Percentiles rank a stretch among this genome's conserved stretches.
Conservation (phyloP, 2,113 vertebrate genomes). For the Eudorcas thomsonii region DNA sequence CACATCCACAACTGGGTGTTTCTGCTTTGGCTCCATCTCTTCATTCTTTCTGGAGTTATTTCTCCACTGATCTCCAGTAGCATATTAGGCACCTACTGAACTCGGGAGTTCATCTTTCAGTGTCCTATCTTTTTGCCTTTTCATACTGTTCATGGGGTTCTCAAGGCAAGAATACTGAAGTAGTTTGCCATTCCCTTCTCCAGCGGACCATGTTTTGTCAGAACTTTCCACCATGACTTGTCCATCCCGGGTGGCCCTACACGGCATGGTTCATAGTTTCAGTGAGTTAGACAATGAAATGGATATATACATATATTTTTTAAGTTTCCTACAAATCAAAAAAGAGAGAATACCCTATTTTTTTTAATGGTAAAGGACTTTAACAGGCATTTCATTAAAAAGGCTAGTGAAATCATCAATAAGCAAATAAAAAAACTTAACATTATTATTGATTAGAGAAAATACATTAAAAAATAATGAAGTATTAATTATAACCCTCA, state of each 20-base stretch:
- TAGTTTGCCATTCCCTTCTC: neutral
- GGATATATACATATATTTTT: neutral
- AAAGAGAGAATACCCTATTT: neutral
- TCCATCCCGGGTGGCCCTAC: neutral
- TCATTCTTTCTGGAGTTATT: neutral
- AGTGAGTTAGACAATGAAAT: neutral
- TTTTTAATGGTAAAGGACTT: neutral
- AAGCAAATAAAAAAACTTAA: neutral
- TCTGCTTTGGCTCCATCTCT: neutral
- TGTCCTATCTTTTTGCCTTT: neutral
- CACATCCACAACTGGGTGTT: neutral
- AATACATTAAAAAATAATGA: neutral
- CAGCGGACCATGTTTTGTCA: neutral
- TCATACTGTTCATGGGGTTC: neutral
- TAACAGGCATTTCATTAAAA: neutral
- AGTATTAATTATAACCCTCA: neutral
- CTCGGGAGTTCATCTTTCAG: neutral
- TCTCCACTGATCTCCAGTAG: neutral
- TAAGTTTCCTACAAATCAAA: neutral
- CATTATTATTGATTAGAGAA: neutral
- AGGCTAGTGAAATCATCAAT: neutral
- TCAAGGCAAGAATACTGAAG: neutral
- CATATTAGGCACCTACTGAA: neutral
- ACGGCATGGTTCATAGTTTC: neutral
- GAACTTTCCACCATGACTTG: neutral